Evolutionary conservation across 2,113 vertebrate species (phyloP).

Genomic region (Spheniscus mendiculus): DNA sequence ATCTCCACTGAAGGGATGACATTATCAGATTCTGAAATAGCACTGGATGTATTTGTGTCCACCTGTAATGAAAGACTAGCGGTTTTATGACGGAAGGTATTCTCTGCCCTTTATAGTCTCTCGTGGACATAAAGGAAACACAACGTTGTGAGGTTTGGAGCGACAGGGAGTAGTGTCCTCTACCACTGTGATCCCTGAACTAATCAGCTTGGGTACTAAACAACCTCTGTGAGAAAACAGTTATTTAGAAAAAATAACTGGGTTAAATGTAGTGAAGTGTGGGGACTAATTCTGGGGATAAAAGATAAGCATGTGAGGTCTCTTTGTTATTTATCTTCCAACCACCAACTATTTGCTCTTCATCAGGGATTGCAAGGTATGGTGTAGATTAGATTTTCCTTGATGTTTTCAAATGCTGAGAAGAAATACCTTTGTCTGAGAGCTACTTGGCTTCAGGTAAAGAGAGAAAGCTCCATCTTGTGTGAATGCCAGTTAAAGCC

Average conservation of each 20-base stretch:
- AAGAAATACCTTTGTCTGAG: neutral
- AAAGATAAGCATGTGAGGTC: neutral
- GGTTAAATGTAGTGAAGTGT: neutral
- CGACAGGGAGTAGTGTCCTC: neutral
- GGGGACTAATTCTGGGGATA: neutral
- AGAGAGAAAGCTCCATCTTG: neutral
- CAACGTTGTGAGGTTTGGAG: rapidly evolving
- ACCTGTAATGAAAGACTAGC: neutral
- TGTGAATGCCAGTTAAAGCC: neutral
- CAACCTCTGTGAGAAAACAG: neutral
- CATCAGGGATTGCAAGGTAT: neutral
- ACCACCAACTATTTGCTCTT: neutral
- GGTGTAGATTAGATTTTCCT: neutral
- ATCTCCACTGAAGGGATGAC: neutral
- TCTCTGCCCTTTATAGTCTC: neutral
- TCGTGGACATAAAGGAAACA: neutral
- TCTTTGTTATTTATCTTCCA: neutral
- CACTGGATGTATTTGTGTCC: neutral
- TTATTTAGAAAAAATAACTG: neutral
- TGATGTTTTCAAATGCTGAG: neutral
- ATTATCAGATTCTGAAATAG: neutral
- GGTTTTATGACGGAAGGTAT: neutral
- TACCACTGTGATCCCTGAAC: neutral
- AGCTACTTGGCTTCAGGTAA: neutral
- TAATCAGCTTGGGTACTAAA: neutral